Evolutionary conservation across 2,888 invertebrate species (phyloP).

Genomic region (Biston stratarius): DNA sequence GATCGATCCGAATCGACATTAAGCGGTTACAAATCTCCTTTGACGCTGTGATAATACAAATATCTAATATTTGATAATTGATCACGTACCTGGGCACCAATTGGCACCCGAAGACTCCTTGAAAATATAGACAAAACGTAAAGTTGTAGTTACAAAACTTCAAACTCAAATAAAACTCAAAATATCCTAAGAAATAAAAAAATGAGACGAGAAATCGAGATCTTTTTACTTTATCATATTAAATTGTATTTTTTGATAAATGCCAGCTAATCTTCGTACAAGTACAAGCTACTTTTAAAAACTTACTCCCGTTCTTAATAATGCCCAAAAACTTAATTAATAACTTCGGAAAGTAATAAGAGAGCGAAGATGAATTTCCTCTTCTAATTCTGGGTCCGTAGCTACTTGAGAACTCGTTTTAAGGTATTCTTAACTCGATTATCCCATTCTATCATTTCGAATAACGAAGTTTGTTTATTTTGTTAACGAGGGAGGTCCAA

Average conservation of each 20-base stretch:
- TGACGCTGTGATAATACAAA: no score
- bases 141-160: no score
- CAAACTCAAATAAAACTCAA: no score
- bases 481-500: conserved; percentile 38
- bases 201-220: no score
- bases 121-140: no score
- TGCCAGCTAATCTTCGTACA: background rate
- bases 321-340: conserved; percentile 36
- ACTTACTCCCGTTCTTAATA: conserved; percentile 26
- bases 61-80: no score
- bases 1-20: background rate
- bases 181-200: no score
- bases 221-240: no score
- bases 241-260: background rate
- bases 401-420: conserved; percentile 34
- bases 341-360: conserved; percentile 37
- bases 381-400: conserved; percentile 28
- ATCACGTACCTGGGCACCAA: no score
- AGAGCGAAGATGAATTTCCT: conserved; percentile 37
- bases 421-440: conserved; percentile 44
- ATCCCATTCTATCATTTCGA: conserved; percentile 45
- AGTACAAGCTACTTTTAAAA: conserved; percentile 25
- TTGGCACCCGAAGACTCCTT: no score
- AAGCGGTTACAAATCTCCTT: background rate
- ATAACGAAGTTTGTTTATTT: conserved; percentile 43